Base-by-base conservation (phyloP, 2,797 vertebrate species). In the Threskiornis aethiopicus region DNA sequence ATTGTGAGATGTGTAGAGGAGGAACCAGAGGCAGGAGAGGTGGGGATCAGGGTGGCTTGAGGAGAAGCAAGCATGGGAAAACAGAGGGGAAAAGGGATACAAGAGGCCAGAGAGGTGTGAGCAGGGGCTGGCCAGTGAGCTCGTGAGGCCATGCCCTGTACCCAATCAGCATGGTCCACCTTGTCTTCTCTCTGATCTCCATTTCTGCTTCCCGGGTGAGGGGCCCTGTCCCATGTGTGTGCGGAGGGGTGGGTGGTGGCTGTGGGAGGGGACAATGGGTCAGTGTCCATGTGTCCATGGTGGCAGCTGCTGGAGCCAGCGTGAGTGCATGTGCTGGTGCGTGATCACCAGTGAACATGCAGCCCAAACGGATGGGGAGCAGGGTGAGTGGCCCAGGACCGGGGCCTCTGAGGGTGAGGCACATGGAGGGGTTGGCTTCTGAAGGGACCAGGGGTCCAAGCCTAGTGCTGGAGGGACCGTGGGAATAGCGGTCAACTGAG, bases 331-430 rank as follows among this genome's bases (percentile, higher is more conserved):
- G 28, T 39, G 12, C 19, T 3, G 3, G 10, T 20, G 16, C 39
- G 16, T 49, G 41, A 24, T 29, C 37, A 35, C 10, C 10, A 41
- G 25, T 1, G 7, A 78, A 73, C 6, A 3, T n/a, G 37, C 10
- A 37, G 12, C 42, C 11, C 9, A 5, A 24, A 9, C 3, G 37
- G 21, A 25, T 0, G 0, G 28, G 18, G 24, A 59, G 3, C 0
- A 0, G 6, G 11, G 1, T 0, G 3, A 35, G 6, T 3, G 3
- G 7, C 3, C 28, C 16, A 41, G 24, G 5, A 16, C 0, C 1
- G 5, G 15, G 64, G 14, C 22, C 12, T 46, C 69, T 64, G 69
- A 47, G 59, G 15, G 12, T 29, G 51, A 57, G n/a, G n/a, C 7
- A 33, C 6, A 9, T 1, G 4, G 24, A 39, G 15, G 5, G 5